A percentile compares a stretch with the other conserved stretches of the same genome.
Conservation (phyloP, 2,888 invertebrate genomes). For the Hydraecia micacea region DNA sequence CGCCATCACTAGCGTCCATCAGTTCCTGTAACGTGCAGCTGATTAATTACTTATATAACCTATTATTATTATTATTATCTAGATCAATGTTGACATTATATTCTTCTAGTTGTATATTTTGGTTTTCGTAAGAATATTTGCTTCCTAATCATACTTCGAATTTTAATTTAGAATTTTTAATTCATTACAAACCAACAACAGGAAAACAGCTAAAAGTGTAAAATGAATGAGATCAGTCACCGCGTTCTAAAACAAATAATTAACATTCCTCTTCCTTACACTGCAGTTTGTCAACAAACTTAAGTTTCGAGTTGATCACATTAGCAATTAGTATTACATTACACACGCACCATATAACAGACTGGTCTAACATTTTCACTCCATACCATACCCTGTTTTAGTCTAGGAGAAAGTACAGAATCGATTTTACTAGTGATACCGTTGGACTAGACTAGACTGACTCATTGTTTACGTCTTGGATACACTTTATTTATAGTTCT, state of each 20-base stretch:
- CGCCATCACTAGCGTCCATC: no score
- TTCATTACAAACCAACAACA: not conserved
- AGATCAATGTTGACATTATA: not conserved
- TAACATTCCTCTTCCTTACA: constrained; percentile 20
- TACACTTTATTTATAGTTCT: constrained; percentile 64
- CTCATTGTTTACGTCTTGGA: constrained; percentile 71
- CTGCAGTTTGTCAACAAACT: constrained; percentile 21
- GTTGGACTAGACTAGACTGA: constrained; percentile 67
- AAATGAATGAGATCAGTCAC: not conserved
- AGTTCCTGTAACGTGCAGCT: no score
- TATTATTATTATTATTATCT: not conserved
- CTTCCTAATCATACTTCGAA: not conserved
- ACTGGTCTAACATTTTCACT: constrained; percentile 53
- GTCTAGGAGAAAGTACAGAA: constrained; percentile 76
- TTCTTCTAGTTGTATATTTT: not conserved
- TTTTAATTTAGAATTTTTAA: not conserved
- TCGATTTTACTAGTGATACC: constrained; percentile 65
- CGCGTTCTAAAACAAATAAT: not conserved
- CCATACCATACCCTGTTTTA: constrained; percentile 72
- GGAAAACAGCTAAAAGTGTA: not conserved
- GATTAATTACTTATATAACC: no score
- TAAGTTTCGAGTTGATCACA: constrained; percentile 24
- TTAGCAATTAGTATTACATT: constrained; percentile 51
- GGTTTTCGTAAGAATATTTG: not conserved
- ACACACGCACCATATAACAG: constrained; percentile 63